Percentiles rank a stretch among this genome's conserved stretches.
phyloP scores from a whole-genome alignment of 2,888 invertebrate species.

The Diaperis boleti region DNA sequence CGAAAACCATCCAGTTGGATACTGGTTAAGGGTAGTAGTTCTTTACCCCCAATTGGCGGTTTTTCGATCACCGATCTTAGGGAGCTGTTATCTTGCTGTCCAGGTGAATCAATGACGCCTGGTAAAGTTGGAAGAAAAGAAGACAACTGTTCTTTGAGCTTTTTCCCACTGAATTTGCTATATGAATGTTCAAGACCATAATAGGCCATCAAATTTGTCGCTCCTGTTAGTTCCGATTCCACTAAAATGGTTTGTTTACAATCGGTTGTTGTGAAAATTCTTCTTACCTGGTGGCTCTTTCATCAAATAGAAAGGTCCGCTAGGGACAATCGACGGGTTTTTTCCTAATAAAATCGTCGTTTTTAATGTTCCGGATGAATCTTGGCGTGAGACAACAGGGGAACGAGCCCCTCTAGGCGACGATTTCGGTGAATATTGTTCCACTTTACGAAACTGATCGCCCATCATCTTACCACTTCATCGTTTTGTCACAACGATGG shows the following conservation, averaged over 20 bases:
- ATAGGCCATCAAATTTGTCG: constrained; percentile 96
- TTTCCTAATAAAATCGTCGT: constrained; percentile 97
- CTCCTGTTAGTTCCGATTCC: constrained; percentile 94
- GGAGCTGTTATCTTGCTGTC: constrained; percentile 87
- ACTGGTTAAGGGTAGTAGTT: constrained; percentile 86
- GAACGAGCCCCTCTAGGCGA: constrained; percentile 94
- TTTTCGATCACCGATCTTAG: constrained; percentile 95
- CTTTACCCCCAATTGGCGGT: constrained; percentile 93
- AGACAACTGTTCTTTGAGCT: constrained; percentile 93
- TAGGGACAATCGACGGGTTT: constrained; percentile 96
- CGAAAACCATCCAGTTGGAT: constrained; percentile 93
- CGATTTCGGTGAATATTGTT: constrained; percentile 95
- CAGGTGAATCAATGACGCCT: constrained; percentile 94
- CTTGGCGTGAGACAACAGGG: constrained; percentile 95
- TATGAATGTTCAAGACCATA: constrained; percentile 97
- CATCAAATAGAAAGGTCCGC: constrained; percentile 98
- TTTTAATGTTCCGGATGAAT: constrained; percentile 97
- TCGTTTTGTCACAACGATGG: constrained; percentile 52
- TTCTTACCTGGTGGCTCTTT: constrained; percentile 89
- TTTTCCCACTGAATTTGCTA: constrained; percentile 97
- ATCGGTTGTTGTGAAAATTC: not conserved
- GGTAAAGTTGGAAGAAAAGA: constrained; percentile 96
- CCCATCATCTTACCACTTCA: constrained; percentile 86
- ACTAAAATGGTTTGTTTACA: constrained; percentile 67
- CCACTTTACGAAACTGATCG: constrained; percentile 92